Conservation (phyloP, 2,797 vertebrate species). For the Darevskia mixta region DNA sequence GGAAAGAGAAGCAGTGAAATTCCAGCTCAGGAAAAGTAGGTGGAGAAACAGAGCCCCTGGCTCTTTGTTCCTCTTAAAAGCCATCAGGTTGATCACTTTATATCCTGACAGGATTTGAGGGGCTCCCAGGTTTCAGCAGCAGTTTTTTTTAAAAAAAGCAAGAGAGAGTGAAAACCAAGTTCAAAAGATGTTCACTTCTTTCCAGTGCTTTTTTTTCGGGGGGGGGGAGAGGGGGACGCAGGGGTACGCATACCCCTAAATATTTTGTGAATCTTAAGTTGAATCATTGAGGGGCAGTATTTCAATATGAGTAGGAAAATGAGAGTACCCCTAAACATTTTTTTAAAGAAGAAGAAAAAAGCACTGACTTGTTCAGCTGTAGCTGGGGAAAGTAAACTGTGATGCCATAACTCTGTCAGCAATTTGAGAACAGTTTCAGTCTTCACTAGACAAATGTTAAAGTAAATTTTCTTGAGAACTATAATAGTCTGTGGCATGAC, state of each 20-base stretch:
- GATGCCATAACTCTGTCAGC: neutral
- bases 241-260: too few species aligned
- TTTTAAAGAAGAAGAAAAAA: too few species aligned
- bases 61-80: neutral
- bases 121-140: neutral
- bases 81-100: neutral
- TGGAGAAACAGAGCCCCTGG: neutral
- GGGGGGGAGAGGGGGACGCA: too few species aligned
- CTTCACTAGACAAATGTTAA: neutral
- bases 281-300: too few species aligned
- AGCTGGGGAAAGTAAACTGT: neutral
- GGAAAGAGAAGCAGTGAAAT: neutral
- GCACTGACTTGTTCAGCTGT: too few species aligned
- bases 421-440: neutral
- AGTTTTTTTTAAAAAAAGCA: neutral
- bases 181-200: neutral
- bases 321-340: too few species aligned
- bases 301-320: too few species aligned
- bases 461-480: neutral
- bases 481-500: neutral
- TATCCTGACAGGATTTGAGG: neutral
- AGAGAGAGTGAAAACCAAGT: neutral
- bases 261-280: too few species aligned
- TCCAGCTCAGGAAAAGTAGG: neutral
- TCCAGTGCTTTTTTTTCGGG: too few species aligned